phyloP scores from a whole-genome alignment of 1,140 invertebrate species.

The Drosophila burlai region DNA sequence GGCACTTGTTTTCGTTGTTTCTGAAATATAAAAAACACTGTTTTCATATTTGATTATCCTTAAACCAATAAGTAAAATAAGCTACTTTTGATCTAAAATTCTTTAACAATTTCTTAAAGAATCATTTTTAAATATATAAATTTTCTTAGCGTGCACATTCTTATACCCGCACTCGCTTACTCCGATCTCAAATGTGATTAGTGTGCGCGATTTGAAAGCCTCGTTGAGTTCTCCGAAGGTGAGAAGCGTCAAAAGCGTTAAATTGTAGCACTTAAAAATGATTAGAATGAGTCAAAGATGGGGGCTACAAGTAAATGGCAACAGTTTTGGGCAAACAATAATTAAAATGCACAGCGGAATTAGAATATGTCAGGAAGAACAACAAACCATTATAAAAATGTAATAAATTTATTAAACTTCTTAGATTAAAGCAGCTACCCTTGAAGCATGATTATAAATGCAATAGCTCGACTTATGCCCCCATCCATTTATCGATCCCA shows the following conservation, averaged over 20 bases:
- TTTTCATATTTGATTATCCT: not conserved
- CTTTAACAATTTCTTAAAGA: rapidly evolving
- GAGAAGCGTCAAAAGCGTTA: constrained; percentile 67
- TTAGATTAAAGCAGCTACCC: not conserved
- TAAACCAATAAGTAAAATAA: no score
- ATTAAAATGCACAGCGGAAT: not conserved
- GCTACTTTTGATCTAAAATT: not conserved
- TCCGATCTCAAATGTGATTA: constrained; percentile 51
- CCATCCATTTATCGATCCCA: constrained; percentile 9
- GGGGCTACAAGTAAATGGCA: constrained; percentile 6
- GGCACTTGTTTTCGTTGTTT: not conserved
- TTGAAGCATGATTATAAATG: not conserved
- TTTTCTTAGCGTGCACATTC: not conserved
- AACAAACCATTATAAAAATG: not conserved
- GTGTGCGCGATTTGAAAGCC: constrained; percentile 34
- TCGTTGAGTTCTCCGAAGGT: constrained; percentile 61
- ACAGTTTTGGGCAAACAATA: constrained; percentile 13
- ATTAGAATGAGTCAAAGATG: constrained; percentile 36
- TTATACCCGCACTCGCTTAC: not conserved
- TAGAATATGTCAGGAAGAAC: not conserved
- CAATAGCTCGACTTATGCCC: not conserved
- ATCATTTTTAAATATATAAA: not conserved
- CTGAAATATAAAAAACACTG: not conserved
- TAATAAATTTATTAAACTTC: not conserved
- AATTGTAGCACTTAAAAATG: constrained; percentile 60